phyloP scores from a whole-genome alignment of 2,888 invertebrate species.

The Drosophila histrio region DNA sequence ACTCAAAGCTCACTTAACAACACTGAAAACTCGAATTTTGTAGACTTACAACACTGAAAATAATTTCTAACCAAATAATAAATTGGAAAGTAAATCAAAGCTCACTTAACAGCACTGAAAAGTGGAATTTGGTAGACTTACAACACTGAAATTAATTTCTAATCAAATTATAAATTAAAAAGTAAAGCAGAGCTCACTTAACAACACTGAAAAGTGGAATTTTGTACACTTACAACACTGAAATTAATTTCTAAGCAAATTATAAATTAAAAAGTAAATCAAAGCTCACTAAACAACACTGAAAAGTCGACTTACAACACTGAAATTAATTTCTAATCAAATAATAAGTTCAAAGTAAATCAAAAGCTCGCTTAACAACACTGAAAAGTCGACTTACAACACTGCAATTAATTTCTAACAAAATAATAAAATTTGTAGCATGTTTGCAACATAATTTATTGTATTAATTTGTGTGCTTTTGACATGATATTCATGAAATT shows the following conservation, averaged over 20 bases:
- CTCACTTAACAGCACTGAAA: neutral
- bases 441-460: constrained; percentile 42
- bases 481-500: constrained; percentile 70
- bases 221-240: neutral
- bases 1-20: too few relatives aligned
- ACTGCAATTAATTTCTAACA: neutral
- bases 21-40: too few relatives aligned
- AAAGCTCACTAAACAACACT: too few relatives aligned
- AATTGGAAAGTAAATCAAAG: too few relatives aligned
- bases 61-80: too few relatives aligned
- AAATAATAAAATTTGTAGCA: constrained; percentile 8
- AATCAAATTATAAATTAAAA: too few relatives aligned
- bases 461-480: constrained; percentile 55
- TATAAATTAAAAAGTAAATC: too few relatives aligned
- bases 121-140: neutral
- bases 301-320: neutral
- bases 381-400: neutral
- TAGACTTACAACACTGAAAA: too few relatives aligned
- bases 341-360: too few relatives aligned
- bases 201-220: neutral
- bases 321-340: constrained; percentile 6
- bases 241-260: constrained; percentile 8
- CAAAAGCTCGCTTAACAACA: too few relatives aligned
- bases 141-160: constrained; percentile 8
- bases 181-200: too few relatives aligned